Evolutionary conservation across 2,113 vertebrate genomes (phyloP), one percentile per base, ranked within the genome.

Genomic region (Syngnathus typhle): DNA sequence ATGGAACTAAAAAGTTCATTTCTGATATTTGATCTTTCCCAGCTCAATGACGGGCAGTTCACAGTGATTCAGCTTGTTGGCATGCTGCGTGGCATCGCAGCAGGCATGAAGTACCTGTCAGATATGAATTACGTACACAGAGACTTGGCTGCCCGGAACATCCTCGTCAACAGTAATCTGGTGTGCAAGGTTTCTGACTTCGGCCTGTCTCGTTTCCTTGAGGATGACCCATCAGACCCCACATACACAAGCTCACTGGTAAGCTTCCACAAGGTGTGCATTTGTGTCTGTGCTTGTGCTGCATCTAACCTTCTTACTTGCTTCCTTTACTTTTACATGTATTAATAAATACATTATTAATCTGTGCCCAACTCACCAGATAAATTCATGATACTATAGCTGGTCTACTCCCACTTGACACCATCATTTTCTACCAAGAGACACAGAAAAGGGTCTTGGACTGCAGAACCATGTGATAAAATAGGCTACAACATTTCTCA

Each of bases 131-230:
- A 98, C 0, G 95, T 98, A 68, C 96, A 98, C 83, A 92, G 96
- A 0, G 96, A 98, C 88, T 85, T 98, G 78, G 96, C 96, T 6
- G 96, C 96, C 52, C 93, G 96, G 27, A 98, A 98, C 86, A 98
- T 98, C 82, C 88, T 98, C 23, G 95, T 98, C 83, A 98, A 98
- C 88, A 98, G 95, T 85, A 98, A 98, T 84, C 88, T 98, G 77
- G 95, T 98, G 84, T 98, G 96, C 89, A 98, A 98, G 82, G 96
- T 98, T 73, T 98, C 96, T 0, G 96, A 98, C 87, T 98, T 98
- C 0, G 96, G 96, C 64, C 93, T 98, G 49, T 98, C 96, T 1
- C 94, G 96, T 52, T 98, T 98, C 84, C 88, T 98, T 60, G 96
- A 98, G 81, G 96, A 98, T 0, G 96, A 98, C 78, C 86, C 96